These are phyloP conservation scores for Melieria crassipennis DNA, from an alignment of 2,888 invertebrate genomes.

Conservation along the genomic window DNA sequence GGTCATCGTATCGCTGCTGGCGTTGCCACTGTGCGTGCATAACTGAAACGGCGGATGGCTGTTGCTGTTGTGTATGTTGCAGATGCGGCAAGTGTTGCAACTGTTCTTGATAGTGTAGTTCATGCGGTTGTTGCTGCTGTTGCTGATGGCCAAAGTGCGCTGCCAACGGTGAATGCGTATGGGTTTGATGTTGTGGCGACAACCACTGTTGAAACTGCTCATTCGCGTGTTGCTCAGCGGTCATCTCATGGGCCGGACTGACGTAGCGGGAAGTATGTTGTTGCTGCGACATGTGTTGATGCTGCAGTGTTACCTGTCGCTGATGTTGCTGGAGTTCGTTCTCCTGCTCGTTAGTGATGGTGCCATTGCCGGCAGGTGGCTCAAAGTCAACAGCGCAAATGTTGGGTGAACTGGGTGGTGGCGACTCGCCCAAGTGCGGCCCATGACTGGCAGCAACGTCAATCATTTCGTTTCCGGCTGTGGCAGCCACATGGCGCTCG, in stretches of 20 bases:
- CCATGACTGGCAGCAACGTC: constrained; percentile 18
- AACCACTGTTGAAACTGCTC: constrained; percentile 42
- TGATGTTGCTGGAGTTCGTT: constrained; percentile 33
- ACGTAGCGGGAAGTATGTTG: constrained; percentile 40
- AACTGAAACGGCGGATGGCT: neutral
- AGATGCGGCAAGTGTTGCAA: constrained; percentile 37
- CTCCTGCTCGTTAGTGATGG: constrained; percentile 19
- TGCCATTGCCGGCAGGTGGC: constrained; percentile 35
- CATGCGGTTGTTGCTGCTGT: constrained; percentile 43
- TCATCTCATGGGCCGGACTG: constrained; percentile 36
- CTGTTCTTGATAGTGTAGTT: constrained; percentile 36
- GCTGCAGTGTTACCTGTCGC: constrained; percentile 23
- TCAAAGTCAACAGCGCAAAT: constrained; percentile 55
- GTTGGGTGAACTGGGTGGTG: constrained; percentile 55
- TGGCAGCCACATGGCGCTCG: neutral
- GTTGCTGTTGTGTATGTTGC: constrained; percentile 36
- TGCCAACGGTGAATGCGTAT: constrained; percentile 21
- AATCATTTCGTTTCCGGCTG: neutral
- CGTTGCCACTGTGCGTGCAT: constrained; percentile 41
- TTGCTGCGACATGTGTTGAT: constrained; percentile 36
- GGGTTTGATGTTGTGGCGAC: constrained; percentile 34
- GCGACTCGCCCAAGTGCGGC: constrained; percentile 51
- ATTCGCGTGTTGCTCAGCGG: constrained; percentile 39
- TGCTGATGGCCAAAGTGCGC: constrained; percentile 51
- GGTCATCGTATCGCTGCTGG: constrained; percentile 66